Evolutionary conservation across 1,140 invertebrate species (phyloP).

Genomic region (Leguminivora glycinivorella): DNA sequence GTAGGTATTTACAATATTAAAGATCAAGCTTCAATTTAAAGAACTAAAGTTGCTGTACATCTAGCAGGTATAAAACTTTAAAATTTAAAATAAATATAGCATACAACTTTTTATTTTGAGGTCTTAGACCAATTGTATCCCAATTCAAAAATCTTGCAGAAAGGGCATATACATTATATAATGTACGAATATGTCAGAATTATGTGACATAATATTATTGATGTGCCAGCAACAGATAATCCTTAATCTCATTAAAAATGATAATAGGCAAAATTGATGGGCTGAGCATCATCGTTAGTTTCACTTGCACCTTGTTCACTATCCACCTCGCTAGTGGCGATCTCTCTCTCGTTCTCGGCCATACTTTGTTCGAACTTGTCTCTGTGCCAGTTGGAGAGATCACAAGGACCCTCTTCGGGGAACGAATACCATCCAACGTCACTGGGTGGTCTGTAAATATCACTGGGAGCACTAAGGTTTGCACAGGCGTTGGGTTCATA

Average conservation of each 20-base stretch:
- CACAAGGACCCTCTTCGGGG: conserved; percentile 53
- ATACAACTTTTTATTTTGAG: background rate
- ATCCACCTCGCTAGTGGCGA: conserved; percentile 49
- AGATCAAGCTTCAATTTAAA: conserved; percentile 10
- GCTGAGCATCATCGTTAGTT: conserved; percentile 50
- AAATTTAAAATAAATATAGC: conserved; percentile 1
- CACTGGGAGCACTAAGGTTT: conserved; percentile 10
- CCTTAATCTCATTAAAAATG: conserved; percentile 54
- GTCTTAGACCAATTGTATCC: background rate
- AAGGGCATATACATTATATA: background rate
- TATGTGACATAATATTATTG: background rate
- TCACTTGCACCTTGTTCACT: conserved; percentile 49
- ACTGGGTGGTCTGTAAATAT: conserved; percentile 14
- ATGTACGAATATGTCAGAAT: background rate
- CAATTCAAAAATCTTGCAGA: background rate
- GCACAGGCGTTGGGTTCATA: conserved; percentile 20
- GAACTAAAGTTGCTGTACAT: background rate
- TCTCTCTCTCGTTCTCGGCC: conserved; percentile 38
- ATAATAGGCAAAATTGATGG: conserved; percentile 75
- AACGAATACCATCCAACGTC: conserved; percentile 3
- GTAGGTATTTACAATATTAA: conserved; percentile 55
- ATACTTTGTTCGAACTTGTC: conserved; percentile 37
- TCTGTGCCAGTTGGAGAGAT: conserved; percentile 62
- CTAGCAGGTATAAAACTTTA: background rate
- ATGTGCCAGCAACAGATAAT: background rate